Base-by-base conservation (phyloP, 2,797 vertebrate species). In the Manis crassicaudata region DNA sequence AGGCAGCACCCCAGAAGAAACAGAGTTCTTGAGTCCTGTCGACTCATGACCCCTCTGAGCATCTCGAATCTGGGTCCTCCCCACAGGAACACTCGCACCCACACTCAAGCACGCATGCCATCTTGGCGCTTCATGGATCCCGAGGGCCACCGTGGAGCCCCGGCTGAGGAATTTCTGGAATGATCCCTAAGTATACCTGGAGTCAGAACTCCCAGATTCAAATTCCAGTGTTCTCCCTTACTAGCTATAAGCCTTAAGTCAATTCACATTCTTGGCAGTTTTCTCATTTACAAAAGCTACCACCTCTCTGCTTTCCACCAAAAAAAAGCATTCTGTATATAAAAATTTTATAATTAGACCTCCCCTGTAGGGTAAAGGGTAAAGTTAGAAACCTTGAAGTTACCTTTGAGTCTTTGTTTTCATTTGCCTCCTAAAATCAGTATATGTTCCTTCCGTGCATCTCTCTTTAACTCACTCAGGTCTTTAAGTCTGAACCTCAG, bases 381-480 rank as follows among this genome's bases (percentile, higher is more conserved):
- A 18, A 63, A 77, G 27, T 80, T 80, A 93, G 35, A 94, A 90
- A 77, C 14, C 58, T 50, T 75, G 21, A 65, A 7, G 5, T 27
- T 67, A 20, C 75, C 56, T 67, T 63, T 77, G 83, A 76, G 63
- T 80, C 67, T 85, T 46, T n/a, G 29, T 56, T 94, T 92, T 87
- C 52, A n/a, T 80, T 85, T 83, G 60, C 70, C 70, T 89, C 32
- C 79, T 67, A 77, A 92, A 73, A 75, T 93, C 87, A 58, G n/a
- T 37, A 70, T 63, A 72, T 70, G 27, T 73, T 88, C 68, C 32
- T 27, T 83, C 40, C 58, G 23, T 10, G 10, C 14, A 46, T 43
- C 50, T 60, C 56, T 63, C 52, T 76, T 60, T 9, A 11, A 50
- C 27, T 84, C 68, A 65, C 4, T 18, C 40, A 77, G 14, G 35